These are phyloP conservation scores for Acrocyrtus sp. DNA, from an alignment of 2,888 invertebrate genomes.

Conservation along the genomic window DNA sequence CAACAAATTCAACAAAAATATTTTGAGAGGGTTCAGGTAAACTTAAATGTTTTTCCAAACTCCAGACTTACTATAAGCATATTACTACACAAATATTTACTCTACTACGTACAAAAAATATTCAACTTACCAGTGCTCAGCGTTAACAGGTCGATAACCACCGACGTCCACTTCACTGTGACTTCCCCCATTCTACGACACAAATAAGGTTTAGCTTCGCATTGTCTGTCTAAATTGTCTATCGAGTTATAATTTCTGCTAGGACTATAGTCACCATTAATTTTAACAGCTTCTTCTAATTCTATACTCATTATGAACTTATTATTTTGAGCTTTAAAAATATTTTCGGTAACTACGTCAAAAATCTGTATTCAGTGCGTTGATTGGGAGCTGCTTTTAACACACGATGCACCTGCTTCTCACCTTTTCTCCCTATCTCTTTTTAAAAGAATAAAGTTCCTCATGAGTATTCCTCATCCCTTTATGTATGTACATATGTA, in stretches of 20 bases:
- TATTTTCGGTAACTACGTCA: too few species aligned
- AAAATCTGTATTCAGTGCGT: too few species aligned
- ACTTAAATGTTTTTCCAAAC: constrained; percentile 30
- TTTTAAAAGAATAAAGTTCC: too few species aligned
- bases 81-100: constrained; percentile 9
- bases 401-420: too few species aligned
- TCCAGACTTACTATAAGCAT: constrained; percentile 48
- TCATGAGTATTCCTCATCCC: too few species aligned
- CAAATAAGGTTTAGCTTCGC: constrained; percentile 4
- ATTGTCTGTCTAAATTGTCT: constrained; percentile 22
- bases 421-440: too few species aligned
- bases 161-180: constrained; percentile 51
- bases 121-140: constrained; percentile 53
- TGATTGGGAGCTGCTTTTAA: too few species aligned
- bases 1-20: not conserved
- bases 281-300: too few species aligned
- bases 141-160: constrained; percentile 50
- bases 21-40: not conserved
- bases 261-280: too few species aligned
- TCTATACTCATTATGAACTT: too few species aligned
- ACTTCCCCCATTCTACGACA: constrained; percentile 51
- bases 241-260: constrained; percentile 24
- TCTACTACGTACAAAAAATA: not conserved
- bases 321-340: too few species aligned
- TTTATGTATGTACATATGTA: too few species aligned